phyloP scores from a whole-genome alignment of 2,888 invertebrate species.

The Euspilapteryx auroguttella region DNA sequence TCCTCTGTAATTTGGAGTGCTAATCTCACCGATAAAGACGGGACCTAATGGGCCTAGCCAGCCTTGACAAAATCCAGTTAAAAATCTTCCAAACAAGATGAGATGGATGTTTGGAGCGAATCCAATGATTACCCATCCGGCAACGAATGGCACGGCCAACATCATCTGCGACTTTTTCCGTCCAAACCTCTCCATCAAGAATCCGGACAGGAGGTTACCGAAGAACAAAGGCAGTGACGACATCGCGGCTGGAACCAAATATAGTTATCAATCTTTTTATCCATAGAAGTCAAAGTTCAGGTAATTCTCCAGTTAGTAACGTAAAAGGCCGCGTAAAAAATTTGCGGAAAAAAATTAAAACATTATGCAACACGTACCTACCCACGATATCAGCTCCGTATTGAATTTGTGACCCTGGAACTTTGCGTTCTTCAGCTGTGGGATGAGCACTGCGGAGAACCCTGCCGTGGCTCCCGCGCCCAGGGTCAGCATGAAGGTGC shows the following conservation, averaged over 20 bases:
- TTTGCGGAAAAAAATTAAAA: too few species aligned
- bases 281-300: too few species aligned
- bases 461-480: constrained; percentile 64
- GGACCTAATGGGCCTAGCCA: constrained; percentile 58
- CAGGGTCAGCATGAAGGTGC: constrained; percentile 56
- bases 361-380: constrained; percentile 64
- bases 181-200: constrained; percentile 63
- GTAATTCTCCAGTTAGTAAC: too few species aligned
- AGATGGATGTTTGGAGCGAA: constrained; percentile 42
- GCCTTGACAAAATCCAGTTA: constrained; percentile 61
- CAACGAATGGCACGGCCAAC: constrained; percentile 48
- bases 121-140: constrained; percentile 63
- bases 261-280: too few species aligned
- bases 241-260: constrained; percentile 56
- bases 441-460: constrained; percentile 65
- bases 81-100: constrained; percentile 56
- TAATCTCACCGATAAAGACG: constrained; percentile 63
- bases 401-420: constrained; percentile 32
- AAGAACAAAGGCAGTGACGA: constrained; percentile 63
- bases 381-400: constrained; percentile 61
- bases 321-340: too few species aligned
- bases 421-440: constrained; percentile 49
- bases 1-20: constrained; percentile 64
- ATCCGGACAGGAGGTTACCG: constrained; percentile 63
- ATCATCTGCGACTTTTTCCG: constrained; percentile 56